These are phyloP conservation scores for Xylota sylvarum DNA, from an alignment of 2,888 invertebrate species.

Conservation along the genomic window DNA sequence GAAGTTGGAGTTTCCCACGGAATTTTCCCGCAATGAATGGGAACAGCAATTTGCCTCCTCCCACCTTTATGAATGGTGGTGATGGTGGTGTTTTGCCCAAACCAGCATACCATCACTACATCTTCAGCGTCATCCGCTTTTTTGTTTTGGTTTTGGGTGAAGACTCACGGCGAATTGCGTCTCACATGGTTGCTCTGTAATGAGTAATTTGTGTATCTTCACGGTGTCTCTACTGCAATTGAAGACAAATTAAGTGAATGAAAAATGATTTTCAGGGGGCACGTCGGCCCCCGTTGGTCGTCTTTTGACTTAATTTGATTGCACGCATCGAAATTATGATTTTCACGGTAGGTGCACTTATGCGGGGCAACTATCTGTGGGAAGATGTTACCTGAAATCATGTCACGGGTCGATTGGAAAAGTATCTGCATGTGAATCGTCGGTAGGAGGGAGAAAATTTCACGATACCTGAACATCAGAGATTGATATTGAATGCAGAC, in stretches of 20 bases:
- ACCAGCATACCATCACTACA: not conserved
- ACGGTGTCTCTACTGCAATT: constrained; percentile 23
- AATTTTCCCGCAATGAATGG: constrained; percentile 41
- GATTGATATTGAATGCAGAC: not conserved
- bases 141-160: not conserved
- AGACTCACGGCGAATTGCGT: constrained; percentile 37
- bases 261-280: constrained; percentile 42
- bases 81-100: no score
- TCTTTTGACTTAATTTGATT: constrained; percentile 24
- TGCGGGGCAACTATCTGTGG: constrained; percentile 14
- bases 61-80: constrained; percentile 46
- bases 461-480: not conserved
- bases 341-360: constrained; percentile 49
- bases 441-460: not conserved
- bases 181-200: constrained; percentile 49
- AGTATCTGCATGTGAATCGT: constrained; percentile 9
- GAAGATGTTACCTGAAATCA: constrained; percentile 48
- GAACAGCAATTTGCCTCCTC: constrained; percentile 14
- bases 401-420: constrained; percentile 14
- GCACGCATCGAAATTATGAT: constrained; percentile 40
- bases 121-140: constrained; percentile 10
- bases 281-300: not conserved
- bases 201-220: constrained; percentile 37
- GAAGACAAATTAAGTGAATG: constrained; percentile 52
- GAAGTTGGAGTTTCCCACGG: constrained; percentile 63